These are phyloP conservation scores for Nephrotoma flavescens DNA, from an alignment of 2,888 invertebrate species.

Conservation along the genomic window DNA sequence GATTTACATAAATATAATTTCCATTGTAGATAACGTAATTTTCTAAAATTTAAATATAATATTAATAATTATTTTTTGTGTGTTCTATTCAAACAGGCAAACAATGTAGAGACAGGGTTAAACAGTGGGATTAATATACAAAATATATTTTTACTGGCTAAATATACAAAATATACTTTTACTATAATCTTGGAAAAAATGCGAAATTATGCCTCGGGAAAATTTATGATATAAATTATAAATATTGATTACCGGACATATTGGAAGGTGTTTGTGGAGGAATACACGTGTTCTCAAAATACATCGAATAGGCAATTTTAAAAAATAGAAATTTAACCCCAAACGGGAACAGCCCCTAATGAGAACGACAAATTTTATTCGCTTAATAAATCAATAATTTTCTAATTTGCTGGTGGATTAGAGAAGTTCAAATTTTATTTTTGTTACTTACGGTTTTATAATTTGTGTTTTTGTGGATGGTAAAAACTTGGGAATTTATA, in stretches of 20 bases:
- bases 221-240: not conserved
- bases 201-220: not conserved
- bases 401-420: not conserved
- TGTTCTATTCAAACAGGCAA: not conserved
- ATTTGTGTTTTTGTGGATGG: too few species aligned
- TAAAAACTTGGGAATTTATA: too few species aligned
- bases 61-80: not conserved
- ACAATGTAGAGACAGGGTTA: not conserved
- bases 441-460: not conserved
- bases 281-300: not conserved
- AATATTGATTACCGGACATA: not conserved
- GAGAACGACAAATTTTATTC: not conserved
- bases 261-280: not conserved
- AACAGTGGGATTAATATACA: not conserved
- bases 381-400: not conserved
- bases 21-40: not conserved
- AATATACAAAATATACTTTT: not conserved
- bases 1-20: not conserved
- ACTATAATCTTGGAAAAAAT: too few species aligned
- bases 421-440: not conserved
- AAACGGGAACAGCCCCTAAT: not conserved
- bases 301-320: not conserved
- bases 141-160: not conserved
- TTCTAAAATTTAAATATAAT: not conserved
- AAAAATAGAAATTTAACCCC: not conserved